A percentile compares a stretch with the other conserved stretches of the same genome.
Evolutionary conservation across 2,113 vertebrate species (phyloP).

Genomic region (Geococcyx californianus): DNA sequence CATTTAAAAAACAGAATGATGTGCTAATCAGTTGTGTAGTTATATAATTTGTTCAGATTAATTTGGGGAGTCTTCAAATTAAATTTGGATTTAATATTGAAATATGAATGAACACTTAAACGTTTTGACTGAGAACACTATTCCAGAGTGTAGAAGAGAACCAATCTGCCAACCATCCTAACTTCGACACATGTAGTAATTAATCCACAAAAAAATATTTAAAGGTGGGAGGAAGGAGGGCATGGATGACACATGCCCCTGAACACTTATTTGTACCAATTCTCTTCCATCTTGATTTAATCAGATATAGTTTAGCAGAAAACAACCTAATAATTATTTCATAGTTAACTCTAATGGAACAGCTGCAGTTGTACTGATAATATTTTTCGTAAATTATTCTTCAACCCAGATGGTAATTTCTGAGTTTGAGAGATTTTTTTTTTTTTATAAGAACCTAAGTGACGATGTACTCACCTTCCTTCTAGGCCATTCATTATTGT

Average conservation of each 20-base stretch:
- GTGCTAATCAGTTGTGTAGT: not conserved
- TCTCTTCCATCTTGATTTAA: not conserved
- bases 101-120: not conserved
- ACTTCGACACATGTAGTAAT: not conserved
- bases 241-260: not conserved
- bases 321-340: not conserved
- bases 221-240: too few relatives aligned
- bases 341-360: not conserved
- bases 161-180: not conserved
- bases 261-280: not conserved
- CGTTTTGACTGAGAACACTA: not conserved
- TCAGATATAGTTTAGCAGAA: not conserved
- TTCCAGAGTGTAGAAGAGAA: not conserved
- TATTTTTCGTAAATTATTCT: not conserved
- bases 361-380: not conserved
- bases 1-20: not conserved
- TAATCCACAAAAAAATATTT: not conserved
- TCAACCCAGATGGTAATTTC: not conserved
- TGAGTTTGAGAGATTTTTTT: not conserved
- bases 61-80: not conserved
- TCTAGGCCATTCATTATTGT: not conserved
- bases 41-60: not conserved
- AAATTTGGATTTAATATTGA: not conserved
- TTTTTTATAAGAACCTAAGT: not conserved
- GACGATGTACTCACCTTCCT: not conserved